phyloP scores from a whole-genome alignment of 2,888 invertebrate species.

The Malthinus seriepunctatus region DNA sequence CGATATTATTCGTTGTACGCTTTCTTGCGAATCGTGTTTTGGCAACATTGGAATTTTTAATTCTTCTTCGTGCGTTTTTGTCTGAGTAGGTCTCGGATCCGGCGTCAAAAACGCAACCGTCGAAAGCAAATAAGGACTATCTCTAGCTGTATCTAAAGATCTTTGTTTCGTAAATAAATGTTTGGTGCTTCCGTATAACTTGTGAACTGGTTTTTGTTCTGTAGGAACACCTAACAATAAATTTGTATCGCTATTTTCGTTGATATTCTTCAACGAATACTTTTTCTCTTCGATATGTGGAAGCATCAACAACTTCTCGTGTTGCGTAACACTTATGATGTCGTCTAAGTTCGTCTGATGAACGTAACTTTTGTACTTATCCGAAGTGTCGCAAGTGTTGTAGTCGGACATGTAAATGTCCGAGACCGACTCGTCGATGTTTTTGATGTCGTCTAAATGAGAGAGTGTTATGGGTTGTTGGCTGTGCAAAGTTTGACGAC shows the following conservation, averaged over 20 bases:
- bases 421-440: slow-evolving; percentile 50
- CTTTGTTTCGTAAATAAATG: slow-evolving; percentile 61
- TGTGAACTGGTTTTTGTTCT: slow-evolving; percentile 49
- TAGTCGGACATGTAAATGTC: slow-evolving; percentile 45
- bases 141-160: slow-evolving; percentile 60
- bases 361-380: slow-evolving; percentile 43
- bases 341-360: slow-evolving; percentile 45
- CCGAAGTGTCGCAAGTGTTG: slow-evolving; percentile 43
- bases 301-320: slow-evolving; percentile 36
- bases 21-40: slow-evolving; percentile 55
- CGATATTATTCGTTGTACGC: slow-evolving; percentile 64
- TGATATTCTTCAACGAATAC: slow-evolving; percentile 41
- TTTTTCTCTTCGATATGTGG: slow-evolving; percentile 40
- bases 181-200: slow-evolving; percentile 58
- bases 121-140: slow-evolving; percentile 54
- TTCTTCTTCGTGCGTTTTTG: slow-evolving; percentile 22
- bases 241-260: slow-evolving; percentile 41
- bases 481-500: slow-evolving; percentile 64
- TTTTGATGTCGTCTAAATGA: slow-evolving; percentile 60
- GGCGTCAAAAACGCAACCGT: slow-evolving; percentile 6
- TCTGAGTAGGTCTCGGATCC: slow-evolving; percentile 21
- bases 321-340: slow-evolving; percentile 41
- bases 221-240: slow-evolving; percentile 43
- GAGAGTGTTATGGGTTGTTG: slow-evolving; percentile 63
- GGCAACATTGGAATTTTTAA: slow-evolving; percentile 42